Evolutionary conservation across 2,113 vertebrate genomes (phyloP), one percentile per base, ranked within the genome.

Genomic region (Apteryx owenii): DNA sequence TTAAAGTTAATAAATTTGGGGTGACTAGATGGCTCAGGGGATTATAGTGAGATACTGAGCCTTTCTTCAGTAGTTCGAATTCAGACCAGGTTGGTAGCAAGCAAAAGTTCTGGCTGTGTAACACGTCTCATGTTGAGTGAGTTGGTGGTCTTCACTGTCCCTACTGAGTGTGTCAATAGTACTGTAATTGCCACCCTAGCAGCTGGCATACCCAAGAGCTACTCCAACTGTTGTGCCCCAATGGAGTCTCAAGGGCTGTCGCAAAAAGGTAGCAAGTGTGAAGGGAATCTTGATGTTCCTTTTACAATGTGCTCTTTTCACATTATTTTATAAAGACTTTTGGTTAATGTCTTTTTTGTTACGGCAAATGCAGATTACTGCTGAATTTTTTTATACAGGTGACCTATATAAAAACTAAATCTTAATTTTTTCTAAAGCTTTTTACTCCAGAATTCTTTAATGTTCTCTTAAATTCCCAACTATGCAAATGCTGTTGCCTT

Each of bases 1-100:
- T 97, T 96, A 98, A 94, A 93, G 97, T 97, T 98, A 97, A 96
- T 98, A 93, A 96, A 96, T 97, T 97, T 95, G 84, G 95, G 97
- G 96, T 98, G 94, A 91, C 96, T 95, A 93, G 91, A 95, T 97
- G 97, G 87, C 95, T 97, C 97, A 91, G 97, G 90, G 89, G 91
- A 94, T 95, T 95, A 75, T 97, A 96, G 96, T 97, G 95, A 97
- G 92, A 96, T 97, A 94, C 93, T 97, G 94, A 97, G 91, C 91
- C 79, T 97, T 97, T 95, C 96, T 94, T 73, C 94, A 75, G 48
- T 95, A 95, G 76, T 95, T 97, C 90, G 80, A 89, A 90, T 83
- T 94, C 93, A 95, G 81, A 89, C 92, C 87, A 97, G 91, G 90
- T 97, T 98, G 96, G 96, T 97, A 97, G 94, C 95, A 96, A 95